Percentiles rank a stretch among this genome's conserved stretches.
Conservation (phyloP, 2,113 vertebrate genomes). For the Boulengeromyrus knoepffleri region DNA sequence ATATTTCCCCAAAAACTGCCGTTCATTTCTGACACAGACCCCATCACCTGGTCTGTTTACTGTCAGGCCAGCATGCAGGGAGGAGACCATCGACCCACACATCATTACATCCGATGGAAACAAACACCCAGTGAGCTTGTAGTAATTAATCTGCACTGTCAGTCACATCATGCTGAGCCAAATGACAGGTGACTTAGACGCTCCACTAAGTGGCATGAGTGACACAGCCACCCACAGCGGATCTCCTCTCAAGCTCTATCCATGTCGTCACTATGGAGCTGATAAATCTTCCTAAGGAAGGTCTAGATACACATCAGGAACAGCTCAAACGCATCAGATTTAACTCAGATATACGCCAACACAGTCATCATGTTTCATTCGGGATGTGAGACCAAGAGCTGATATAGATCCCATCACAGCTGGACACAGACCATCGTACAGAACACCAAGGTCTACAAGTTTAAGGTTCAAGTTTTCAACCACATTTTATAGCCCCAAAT, state of each 20-base stretch:
- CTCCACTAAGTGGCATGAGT: neutral
- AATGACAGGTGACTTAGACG: neutral
- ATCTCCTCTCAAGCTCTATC: neutral
- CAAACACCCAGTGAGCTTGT: neutral
- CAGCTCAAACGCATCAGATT: neutral
- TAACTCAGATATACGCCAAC: neutral
- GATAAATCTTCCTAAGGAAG: neutral
- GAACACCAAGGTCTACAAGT: neutral
- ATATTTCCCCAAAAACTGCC: neutral
- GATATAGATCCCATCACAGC: neutral
- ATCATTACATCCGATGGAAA: neutral
- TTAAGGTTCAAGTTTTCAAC: neutral
- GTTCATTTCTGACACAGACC: neutral
- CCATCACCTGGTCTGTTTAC: neutral
- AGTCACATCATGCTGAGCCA: neutral
- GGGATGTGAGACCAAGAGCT: neutral
- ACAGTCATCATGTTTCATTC: neutral
- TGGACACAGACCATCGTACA: neutral
- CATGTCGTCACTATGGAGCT: neutral
- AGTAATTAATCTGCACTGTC: neutral
- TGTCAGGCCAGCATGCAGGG: neutral
- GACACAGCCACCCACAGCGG: neutral
- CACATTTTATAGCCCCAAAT: slow-evolving; percentile 8
- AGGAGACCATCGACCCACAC: neutral
- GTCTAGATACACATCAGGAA: neutral